Evolutionary conservation across 2,797 vertebrate genomes (phyloP).

Genomic region (Tolypeutes matacus): DNA sequence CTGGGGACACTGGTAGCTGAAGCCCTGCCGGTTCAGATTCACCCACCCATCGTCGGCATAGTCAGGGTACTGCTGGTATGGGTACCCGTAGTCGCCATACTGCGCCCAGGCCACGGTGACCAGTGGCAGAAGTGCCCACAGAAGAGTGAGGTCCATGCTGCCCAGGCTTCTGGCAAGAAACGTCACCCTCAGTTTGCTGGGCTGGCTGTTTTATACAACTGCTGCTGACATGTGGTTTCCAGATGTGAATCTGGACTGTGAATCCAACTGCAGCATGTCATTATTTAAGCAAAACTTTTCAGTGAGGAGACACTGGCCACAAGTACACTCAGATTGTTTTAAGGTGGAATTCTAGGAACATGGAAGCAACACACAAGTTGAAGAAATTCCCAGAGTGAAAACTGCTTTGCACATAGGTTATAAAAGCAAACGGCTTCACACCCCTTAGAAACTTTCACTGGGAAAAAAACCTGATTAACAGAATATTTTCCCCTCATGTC

Average conservation of each 20-base stretch:
- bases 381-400: not conserved
- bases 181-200: slow-evolving; percentile 82
- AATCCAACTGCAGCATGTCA: slow-evolving; percentile 92
- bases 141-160: slow-evolving; percentile 91
- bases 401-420: not conserved
- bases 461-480: not conserved
- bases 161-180: slow-evolving; percentile 83
- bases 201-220: slow-evolving; percentile 90
- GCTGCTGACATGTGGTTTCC: slow-evolving; percentile 92
- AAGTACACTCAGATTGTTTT: slow-evolving; percentile 87
- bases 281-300: slow-evolving; percentile 86
- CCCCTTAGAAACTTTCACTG: not conserved
- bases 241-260: slow-evolving; percentile 93
- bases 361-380: not conserved
- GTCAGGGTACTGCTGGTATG: slow-evolving; percentile 84
- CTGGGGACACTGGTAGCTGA: slow-evolving; percentile 97
- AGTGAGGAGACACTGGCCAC: slow-evolving; percentile 80
- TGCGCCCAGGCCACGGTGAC: slow-evolving; percentile 88
- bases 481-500: accelerated
- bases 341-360: slow-evolving; percentile 91
- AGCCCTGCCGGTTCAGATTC: slow-evolving; percentile 95
- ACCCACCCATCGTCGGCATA: slow-evolving; percentile 92
- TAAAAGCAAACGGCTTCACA: not conserved
- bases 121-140: slow-evolving; percentile 88
- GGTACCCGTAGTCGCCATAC: slow-evolving; percentile 87